phyloP scores from a whole-genome alignment of 2,888 invertebrate species.

The Caenorhabditis auriculariae region DNA sequence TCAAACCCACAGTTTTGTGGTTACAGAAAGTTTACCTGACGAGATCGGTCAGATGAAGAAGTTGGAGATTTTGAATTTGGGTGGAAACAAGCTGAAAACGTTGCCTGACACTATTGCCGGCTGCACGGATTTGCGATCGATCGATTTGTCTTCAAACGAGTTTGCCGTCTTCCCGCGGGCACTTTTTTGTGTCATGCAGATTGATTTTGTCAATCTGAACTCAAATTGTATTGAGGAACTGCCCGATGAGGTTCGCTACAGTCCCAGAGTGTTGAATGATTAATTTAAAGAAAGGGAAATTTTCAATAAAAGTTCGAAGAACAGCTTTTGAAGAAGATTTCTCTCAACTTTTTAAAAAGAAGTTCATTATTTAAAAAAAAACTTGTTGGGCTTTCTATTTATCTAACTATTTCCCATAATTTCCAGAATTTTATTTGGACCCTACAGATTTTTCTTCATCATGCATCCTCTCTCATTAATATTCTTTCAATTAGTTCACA shows the following conservation, averaged over 20 bases:
- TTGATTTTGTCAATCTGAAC: conserved; percentile 76
- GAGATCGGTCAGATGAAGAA: conserved; percentile 67
- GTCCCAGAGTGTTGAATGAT: not conserved
- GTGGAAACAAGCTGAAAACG: conserved; percentile 64
- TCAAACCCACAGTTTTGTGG: not conserved
- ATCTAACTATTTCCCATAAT: no score
- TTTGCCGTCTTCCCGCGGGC: conserved; percentile 76
- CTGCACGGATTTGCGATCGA: conserved; percentile 64
- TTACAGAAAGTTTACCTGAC: conserved; percentile 65
- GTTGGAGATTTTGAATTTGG: conserved; percentile 67
- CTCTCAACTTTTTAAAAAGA: not conserved
- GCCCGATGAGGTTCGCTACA: conserved; percentile 71
- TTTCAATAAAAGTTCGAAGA: not conserved
- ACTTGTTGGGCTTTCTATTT: no score
- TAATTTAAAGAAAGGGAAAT: not conserved
- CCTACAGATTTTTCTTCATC: no score
- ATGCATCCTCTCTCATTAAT: no score
- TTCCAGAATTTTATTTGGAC: no score
- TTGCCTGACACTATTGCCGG: conserved; percentile 64
- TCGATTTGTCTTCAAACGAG: conserved; percentile 85
- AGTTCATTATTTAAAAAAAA: no score
- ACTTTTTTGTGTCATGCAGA: conserved; percentile 68
- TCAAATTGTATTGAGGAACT: conserved; percentile 80
- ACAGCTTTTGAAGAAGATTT: not conserved
- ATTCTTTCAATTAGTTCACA: no score